phyloP scores from a whole-genome alignment of 2,797 vertebrate species.

The Distichodus sexfasciatus region DNA sequence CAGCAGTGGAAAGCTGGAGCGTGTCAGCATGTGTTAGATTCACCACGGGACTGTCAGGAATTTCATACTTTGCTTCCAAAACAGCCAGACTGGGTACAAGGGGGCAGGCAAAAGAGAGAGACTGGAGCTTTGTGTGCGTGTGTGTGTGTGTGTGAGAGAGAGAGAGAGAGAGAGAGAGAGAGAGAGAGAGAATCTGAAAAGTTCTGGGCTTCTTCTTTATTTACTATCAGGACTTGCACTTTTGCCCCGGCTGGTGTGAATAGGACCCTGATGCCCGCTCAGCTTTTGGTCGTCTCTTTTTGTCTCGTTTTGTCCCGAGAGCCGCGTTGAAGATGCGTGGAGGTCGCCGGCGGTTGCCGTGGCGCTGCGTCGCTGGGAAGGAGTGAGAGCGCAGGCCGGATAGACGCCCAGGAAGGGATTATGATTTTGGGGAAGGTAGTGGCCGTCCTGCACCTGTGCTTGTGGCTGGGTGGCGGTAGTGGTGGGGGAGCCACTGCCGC shows the following conservation, averaged over 20 bases:
- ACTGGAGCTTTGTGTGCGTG: slow-evolving; percentile 15
- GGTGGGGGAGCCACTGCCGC: too few species aligned
- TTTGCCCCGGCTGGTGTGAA: slow-evolving; percentile 4
- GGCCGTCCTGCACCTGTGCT: slow-evolving; percentile 48
- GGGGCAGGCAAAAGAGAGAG: slow-evolving; percentile 49
- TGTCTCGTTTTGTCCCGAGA: not conserved
- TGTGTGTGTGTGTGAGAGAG: slow-evolving; percentile 15
- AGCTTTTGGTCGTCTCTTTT: not conserved
- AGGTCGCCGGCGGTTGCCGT: slow-evolving; percentile 47
- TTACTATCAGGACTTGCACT: too few species aligned
- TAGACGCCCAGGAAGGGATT: slow-evolving; percentile 63
- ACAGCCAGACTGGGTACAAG: slow-evolving; percentile 65
- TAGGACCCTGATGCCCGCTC: not conserved
- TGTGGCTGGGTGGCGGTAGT: slow-evolving; percentile 42
- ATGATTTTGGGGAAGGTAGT: slow-evolving; percentile 75
- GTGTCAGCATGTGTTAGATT: slow-evolving; percentile 73
- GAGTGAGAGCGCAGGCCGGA: slow-evolving; percentile 60
- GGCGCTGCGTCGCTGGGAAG: slow-evolving; percentile 57
- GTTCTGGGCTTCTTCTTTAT: slow-evolving; percentile 5
- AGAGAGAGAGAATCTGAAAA: not conserved
- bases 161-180: not conserved
- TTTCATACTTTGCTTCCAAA: slow-evolving; percentile 92
- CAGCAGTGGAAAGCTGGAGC: slow-evolving; percentile 47
- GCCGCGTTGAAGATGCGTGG: slow-evolving; percentile 59
- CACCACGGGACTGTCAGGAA: slow-evolving; percentile 86